Base-by-base conservation (phyloP, 2,888 invertebrate genomes). In the Caenorhabditis parvicauda region DNA sequence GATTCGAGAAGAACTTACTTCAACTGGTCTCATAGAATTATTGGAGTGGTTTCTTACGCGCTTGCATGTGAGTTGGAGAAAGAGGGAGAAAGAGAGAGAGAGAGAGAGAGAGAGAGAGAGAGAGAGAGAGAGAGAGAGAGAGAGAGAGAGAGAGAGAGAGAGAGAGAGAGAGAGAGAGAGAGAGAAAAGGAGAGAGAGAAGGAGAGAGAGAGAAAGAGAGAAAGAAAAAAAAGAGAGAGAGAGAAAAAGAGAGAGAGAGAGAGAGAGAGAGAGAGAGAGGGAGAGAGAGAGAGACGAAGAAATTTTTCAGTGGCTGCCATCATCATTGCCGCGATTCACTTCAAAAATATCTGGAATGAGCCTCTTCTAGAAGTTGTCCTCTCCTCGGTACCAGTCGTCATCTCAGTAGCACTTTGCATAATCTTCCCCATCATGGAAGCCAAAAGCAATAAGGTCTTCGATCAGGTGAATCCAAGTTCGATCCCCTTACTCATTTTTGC, bases 291-390 rank as follows among this genome's bases (percentile, higher is more conserved):
- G 5, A 9, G 22, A 22, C 9, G 19, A 22, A 45, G 29, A 22
- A 41, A 39, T n/a, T 54, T 37, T 54, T 29, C 22, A 47, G 55
- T 60, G 29, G 51, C 61, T 3, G 56, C 69, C 46, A 60, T 69
- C 41, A 59, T 66, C 32, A 54, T 69, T 21, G 69, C 66, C 2
- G 66, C 66, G 6, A 55, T 59, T 0, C 51, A 69, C 32, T 69
- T 69, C 62, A 55, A 55, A 24, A 48, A 54, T 32, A 59, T 68
- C 41, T 68, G 67, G 67, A 62, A 51, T 29, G 62, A 68, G 35
- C 59, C 64, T n/a, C 50, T 54, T n/a, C 44, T 68, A 5, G 62
- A 68, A 39, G 42, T 62, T 12, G 55, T 68, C 12, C 54, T 68
- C 28, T 47, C 48, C 3, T 42, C 50, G 35, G 44, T 63, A 25